Evolutionary conservation across 1,140 invertebrate species (phyloP).

Genomic region (Nebria ingens): DNA sequence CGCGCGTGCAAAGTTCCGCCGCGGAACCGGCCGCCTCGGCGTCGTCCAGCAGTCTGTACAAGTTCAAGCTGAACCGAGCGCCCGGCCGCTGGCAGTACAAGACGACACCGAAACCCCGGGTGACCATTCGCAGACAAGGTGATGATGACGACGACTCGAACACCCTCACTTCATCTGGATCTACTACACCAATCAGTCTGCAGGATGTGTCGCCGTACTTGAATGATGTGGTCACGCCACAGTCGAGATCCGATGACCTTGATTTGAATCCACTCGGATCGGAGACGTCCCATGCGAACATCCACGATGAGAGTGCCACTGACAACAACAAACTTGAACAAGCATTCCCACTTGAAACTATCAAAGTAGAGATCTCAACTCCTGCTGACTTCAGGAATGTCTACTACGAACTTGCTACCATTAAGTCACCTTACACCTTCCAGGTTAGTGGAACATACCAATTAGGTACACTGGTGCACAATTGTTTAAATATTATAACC

Average conservation of each 20-base stretch:
- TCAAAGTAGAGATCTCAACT: constrained; percentile 78
- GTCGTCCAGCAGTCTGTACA: constrained; percentile 52
- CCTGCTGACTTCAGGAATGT: constrained; percentile 70
- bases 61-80: constrained; percentile 64
- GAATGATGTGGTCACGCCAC: constrained; percentile 29
- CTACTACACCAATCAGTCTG: constrained; percentile 11
- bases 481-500: too few relatives aligned
- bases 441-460: constrained; percentile 49
- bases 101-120: constrained; percentile 73
- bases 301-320: constrained; percentile 44
- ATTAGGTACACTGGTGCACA: neutral
- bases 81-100: constrained; percentile 81
- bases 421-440: constrained; percentile 80
- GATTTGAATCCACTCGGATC: constrained; percentile 60
- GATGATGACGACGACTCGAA: constrained; percentile 40
- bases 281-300: constrained; percentile 46
- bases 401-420: constrained; percentile 80
- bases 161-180: constrained; percentile 25
- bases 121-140: constrained; percentile 64
- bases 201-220: constrained; percentile 21
- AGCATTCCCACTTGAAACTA: constrained; percentile 56
- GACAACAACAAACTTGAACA: constrained; percentile 50
- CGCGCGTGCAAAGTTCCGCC: constrained; percentile 43
- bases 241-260: constrained; percentile 38
- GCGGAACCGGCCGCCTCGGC: constrained; percentile 39